Evolutionary conservation across 2,888 invertebrate species (phyloP).

Genomic region (Acronicta psi): DNA sequence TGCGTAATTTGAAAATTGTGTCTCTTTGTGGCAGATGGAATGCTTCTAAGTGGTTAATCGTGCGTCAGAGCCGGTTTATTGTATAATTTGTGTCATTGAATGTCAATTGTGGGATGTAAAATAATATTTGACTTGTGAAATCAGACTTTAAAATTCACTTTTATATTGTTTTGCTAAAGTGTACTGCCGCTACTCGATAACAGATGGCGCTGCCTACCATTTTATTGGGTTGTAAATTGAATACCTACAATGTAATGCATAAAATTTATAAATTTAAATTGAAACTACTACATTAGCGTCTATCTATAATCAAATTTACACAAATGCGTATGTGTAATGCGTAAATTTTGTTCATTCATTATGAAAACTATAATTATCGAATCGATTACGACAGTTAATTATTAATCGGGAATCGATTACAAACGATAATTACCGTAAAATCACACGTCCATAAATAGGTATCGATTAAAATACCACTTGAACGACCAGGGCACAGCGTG

Average conservation of each 20-base stretch:
- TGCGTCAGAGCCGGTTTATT: not conserved
- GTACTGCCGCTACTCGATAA: slow-evolving; percentile 66
- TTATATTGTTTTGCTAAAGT: not conserved
- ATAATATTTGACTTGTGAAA: not conserved
- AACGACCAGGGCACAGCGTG: slow-evolving; percentile 17
- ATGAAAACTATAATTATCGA: slow-evolving; percentile 47
- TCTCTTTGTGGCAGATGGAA: not conserved
- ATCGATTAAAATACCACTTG: slow-evolving; percentile 57
- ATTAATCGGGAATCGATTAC: slow-evolving; percentile 51
- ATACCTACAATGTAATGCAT: slow-evolving; percentile 28
- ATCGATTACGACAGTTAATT: slow-evolving; percentile 27
- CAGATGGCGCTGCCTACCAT: slow-evolving; percentile 71
- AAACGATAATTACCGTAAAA: slow-evolving; percentile 57
- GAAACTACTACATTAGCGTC: slow-evolving; percentile 33
- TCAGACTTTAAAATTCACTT: not conserved
- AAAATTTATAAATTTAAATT: slow-evolving; percentile 31
- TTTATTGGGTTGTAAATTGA: not conserved
- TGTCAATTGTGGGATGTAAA: not conserved
- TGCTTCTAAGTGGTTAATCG: not conserved
- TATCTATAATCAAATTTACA: slow-evolving; percentile 32
- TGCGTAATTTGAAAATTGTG: slow-evolving; percentile 36
- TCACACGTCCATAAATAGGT: slow-evolving; percentile 59
- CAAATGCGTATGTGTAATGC: slow-evolving; percentile 25
- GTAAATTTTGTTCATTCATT: slow-evolving; percentile 23
- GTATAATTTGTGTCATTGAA: not conserved